Evolutionary conservation across 2,888 invertebrate species (phyloP).

Genomic region (Ophraella communa): DNA sequence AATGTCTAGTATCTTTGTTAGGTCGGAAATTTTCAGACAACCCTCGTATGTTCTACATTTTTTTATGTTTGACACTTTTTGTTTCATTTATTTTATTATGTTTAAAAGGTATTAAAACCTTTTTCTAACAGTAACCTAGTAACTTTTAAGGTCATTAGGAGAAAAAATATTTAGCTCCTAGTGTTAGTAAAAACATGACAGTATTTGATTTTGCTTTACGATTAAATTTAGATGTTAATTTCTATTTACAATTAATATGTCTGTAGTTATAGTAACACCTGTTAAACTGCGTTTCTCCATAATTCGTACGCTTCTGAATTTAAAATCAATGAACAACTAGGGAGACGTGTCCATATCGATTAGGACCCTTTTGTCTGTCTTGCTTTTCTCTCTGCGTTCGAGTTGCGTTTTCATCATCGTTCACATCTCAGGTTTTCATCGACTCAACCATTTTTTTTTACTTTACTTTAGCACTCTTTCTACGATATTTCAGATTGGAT

Average conservation of each 20-base stretch:
- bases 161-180: no score
- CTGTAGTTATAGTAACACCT: neutral
- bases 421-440: constrained; percentile 13
- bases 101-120: no score
- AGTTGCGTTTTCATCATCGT: constrained; percentile 24
- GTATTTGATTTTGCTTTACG: no score
- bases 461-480: constrained; percentile 21
- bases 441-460: constrained; percentile 14
- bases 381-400: constrained; percentile 23
- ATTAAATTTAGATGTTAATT: no score
- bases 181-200: no score
- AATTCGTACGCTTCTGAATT: constrained; percentile 26
- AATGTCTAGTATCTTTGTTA: no score
- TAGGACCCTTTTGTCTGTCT: constrained; percentile 45
- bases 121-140: neutral
- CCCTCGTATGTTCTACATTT: no score
- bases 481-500: constrained; percentile 4
- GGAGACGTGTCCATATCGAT: constrained; percentile 48
- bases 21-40: no score
- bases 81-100: no score
- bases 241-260: no score
- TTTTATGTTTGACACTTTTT: no score
- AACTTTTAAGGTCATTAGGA: no score
- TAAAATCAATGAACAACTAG: constrained; percentile 48
- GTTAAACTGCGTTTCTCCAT: neutral